Base-by-base conservation (phyloP, 2,888 invertebrate genomes). In the Lasioglossum villosulum region DNA sequence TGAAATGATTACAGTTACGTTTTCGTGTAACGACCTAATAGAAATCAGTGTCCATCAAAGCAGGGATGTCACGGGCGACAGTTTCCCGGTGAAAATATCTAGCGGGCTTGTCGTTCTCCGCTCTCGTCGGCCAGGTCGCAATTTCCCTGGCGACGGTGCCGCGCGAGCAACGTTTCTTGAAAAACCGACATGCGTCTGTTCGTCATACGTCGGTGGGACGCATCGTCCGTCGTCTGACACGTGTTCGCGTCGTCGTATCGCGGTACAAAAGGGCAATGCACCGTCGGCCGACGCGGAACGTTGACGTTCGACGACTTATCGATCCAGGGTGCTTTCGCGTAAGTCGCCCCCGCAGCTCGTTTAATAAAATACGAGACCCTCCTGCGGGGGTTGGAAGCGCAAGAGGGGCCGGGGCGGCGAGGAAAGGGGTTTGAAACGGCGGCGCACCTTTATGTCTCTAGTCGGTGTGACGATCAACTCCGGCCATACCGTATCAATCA, bases 341-440 rank as follows among this genome's bases (percentile, higher is more conserved):
- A 80, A 80, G 86, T 73, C 82, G 75, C 56, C 52, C 52, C 52
- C 52, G 23, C 52, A 42, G 82, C 80, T 83, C 84, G 90, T 88
- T 90, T 90, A 91, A 90, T 90, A 90, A 91, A 91, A 89, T 86
- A 90, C 86, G 88, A 89, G 70, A 81, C n/a, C 48, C 48, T 8
- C 23, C 19, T 52, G 1, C 52, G 52, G 52, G 52, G 52, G 52
- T 23, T 23, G 52, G 52, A 23, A 23, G 23, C 52, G 23, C 23
- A 3, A 52, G 52, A 23, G 10, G 10, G 0, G 16, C 16, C 10
- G 39, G 39, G 45, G 10, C 37, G 37, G 8, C 1, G 1, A 12
- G 14, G 14, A 10, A 19, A 23, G 63, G 34, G 42, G 34, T 23
- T 42, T 4, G 52, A 77, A 63, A 75, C 86, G 82, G 85, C 39